Base-by-base conservation (phyloP, 2,797 vertebrate genomes). In the Propithecus perrieri region DNA sequence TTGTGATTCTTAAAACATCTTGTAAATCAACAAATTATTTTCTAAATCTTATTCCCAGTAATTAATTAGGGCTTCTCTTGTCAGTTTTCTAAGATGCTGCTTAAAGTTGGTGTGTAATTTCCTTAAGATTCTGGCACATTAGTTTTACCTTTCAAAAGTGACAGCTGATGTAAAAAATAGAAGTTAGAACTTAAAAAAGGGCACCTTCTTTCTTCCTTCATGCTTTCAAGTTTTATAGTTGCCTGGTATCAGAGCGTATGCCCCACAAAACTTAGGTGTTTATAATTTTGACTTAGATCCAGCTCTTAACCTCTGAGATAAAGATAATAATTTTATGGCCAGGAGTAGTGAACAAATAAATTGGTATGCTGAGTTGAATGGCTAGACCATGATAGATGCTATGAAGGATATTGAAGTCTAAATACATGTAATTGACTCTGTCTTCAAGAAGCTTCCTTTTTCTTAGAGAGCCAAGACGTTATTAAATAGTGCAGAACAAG, bases 71-170 rank as follows among this genome's bases (percentile, higher is more conserved):
- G 15, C 38, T 87, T 33, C 41, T 83, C 83, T 76, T 75, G 38
- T 48, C 24, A 57, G 10, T 92, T 89, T 84, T 95, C 81, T n/a
- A 50, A 74, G 76, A 61, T 95, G 48, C 69, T 67, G 41, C 71
- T 92, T 65, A 78, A 91, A 87, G 63, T 83, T 96, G 33, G 17
- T 87, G 18, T 90, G 4, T 87, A 86, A 72, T 87, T 89, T 57
- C 33, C 22, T 53, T 81, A 89, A 63, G 22, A 65, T 91, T 91
- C 57, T 91, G 38, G 17, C 41, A 30, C 87, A 38, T 38, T 55
- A 59, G 59, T 59, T 89, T 95, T 71, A 63, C 43, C 28, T 95
- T 90, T 55, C 15, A 48, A 83, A 18, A 63, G 59, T 85, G 26
- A 76, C 33, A 46, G 14, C 43, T 76, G 41, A 24, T 71, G 1